A percentile compares a stretch with the other conserved stretches of the same genome.
These are phyloP conservation scores for Neocloeon triangulifer DNA, from an alignment of 1,140 invertebrate species.

Conservation along the genomic window DNA sequence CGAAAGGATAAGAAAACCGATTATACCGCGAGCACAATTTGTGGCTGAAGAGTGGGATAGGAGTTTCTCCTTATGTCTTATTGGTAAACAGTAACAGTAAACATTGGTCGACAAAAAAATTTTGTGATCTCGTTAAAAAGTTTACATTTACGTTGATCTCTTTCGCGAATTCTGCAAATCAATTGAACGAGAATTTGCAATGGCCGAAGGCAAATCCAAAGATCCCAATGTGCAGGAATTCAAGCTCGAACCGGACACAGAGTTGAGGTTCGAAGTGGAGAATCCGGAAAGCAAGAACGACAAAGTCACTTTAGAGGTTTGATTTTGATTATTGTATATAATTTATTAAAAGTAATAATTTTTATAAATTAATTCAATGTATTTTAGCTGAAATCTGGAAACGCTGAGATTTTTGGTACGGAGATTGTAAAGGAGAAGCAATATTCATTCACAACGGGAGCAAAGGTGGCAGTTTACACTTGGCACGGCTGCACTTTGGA, in stretches of 20 bases:
- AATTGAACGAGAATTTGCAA: too few relatives aligned
- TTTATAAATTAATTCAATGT: too few relatives aligned
- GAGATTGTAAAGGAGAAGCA: conserved; percentile 84
- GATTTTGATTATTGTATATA: conserved; percentile 3
- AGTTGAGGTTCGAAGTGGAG: conserved; percentile 84
- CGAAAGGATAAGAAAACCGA: too few relatives aligned
- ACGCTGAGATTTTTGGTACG: conserved; percentile 92
- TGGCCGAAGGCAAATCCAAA: conserved; percentile 7
- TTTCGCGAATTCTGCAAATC: too few relatives aligned
- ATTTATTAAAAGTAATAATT: too few relatives aligned
- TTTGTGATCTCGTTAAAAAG: too few relatives aligned
- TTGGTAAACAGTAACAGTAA: too few relatives aligned
- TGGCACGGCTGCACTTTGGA: conserved; percentile 83
- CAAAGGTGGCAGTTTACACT: conserved; percentile 89
- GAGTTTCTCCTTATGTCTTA: too few relatives aligned
- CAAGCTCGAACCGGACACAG: conserved; percentile 67
- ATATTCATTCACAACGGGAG: conserved; percentile 72
- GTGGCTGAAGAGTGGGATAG: too few relatives aligned
- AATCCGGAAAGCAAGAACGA: conserved; percentile 71
- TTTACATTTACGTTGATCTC: too few relatives aligned
- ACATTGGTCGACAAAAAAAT: too few relatives aligned
- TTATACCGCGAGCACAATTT: too few relatives aligned
- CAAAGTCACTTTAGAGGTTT: conserved; percentile 52
- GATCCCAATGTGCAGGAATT: conserved; percentile 35
- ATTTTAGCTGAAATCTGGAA: conserved; percentile 54